Conservation (phyloP, 2,888 invertebrate species). For the Melieria picta region DNA sequence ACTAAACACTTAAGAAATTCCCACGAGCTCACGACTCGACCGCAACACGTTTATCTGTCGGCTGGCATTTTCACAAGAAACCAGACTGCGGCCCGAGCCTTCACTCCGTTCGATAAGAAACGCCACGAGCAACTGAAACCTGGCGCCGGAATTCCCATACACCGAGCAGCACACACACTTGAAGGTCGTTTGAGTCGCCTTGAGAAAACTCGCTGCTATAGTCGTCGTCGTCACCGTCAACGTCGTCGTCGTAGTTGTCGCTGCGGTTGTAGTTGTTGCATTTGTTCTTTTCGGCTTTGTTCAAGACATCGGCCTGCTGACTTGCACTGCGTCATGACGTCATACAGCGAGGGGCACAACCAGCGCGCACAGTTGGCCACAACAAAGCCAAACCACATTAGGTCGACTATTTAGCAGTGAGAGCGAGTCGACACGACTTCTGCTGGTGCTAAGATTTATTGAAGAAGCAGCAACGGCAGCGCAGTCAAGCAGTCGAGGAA, state of each 20-base stretch:
- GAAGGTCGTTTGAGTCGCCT: slow-evolving; percentile 7
- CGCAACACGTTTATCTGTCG: neutral
- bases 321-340: too few relatives aligned
- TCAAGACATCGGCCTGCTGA: too few relatives aligned
- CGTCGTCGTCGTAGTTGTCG: neutral
- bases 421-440: slow-evolving; percentile 19
- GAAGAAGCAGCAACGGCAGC: slow-evolving; percentile 1
- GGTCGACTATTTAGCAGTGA: slow-evolving; percentile 3
- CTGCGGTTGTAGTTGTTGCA: too few relatives aligned
- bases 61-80: too few relatives aligned
- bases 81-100: too few relatives aligned
- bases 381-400: slow-evolving; percentile 15
- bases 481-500: neutral
- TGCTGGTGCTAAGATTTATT: neutral
- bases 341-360: too few relatives aligned
- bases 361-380: too few relatives aligned
- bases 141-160: neutral
- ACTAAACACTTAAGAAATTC: slow-evolving; percentile 14
- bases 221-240: neutral
- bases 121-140: slow-evolving; percentile 13
- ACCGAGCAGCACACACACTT: neutral
- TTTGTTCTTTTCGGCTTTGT: too few relatives aligned
- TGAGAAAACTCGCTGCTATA: neutral
- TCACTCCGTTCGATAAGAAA: slow-evolving; percentile 1
- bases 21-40: neutral